Evolutionary conservation across 2,888 invertebrate species (phyloP).

Genomic region (Corbicula japonica): DNA sequence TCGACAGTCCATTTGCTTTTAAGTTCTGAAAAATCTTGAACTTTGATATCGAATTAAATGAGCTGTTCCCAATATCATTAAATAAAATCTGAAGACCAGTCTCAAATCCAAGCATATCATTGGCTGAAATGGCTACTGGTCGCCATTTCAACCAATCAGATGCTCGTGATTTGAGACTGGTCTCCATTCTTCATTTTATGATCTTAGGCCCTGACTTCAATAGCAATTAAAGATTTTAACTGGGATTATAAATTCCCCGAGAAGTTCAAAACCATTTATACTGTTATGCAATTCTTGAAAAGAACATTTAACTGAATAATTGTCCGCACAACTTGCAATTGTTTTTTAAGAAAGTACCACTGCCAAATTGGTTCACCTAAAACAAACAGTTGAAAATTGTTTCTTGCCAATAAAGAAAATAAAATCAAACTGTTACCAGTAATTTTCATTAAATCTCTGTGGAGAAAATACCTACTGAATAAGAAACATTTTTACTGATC

Average conservation of each 20-base stretch:
- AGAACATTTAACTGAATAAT: neutral
- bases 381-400: conserved; percentile 3
- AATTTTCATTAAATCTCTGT: neutral
- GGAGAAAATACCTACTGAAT: neutral
- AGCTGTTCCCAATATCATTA: too few relatives aligned
- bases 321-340: neutral
- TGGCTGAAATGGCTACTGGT: too few relatives aligned
- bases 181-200: too few relatives aligned
- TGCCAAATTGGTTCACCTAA: neutral
- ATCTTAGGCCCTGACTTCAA: too few relatives aligned
- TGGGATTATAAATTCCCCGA: neutral
- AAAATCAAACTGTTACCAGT: conserved; percentile 14
- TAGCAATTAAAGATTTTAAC: neutral
- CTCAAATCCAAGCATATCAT: too few relatives aligned
- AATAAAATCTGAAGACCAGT: too few relatives aligned
- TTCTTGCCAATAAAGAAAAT: conserved; percentile 18
- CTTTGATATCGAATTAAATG: too few relatives aligned
- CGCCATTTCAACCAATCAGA: too few relatives aligned
- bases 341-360: neutral
- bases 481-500: neutral
- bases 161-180: too few relatives aligned
- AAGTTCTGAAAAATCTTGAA: too few relatives aligned
- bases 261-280: neutral
- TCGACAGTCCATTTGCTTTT: too few relatives aligned
- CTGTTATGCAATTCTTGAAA: neutral